phyloP scores from a whole-genome alignment of 2,888 invertebrate species.

The Choristoneura rosaceana region DNA sequence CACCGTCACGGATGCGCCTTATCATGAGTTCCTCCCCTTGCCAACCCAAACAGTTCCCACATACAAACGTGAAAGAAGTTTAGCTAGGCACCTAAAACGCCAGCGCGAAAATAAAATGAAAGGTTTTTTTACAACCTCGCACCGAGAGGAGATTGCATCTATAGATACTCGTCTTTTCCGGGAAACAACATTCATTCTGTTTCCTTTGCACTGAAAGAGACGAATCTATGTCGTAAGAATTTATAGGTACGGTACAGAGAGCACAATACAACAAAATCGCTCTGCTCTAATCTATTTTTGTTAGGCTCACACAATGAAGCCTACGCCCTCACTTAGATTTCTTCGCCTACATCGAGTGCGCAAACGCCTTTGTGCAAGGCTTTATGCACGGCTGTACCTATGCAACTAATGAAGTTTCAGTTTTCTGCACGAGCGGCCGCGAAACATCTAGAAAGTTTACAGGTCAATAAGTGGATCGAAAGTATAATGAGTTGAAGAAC shows the following conservation, averaged over 20 bases:
- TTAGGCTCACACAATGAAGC: slow-evolving; percentile 20
- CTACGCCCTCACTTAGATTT: slow-evolving; percentile 34
- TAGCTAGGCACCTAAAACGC: neutral
- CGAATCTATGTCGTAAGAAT: slow-evolving; percentile 5
- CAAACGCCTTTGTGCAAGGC: slow-evolving; percentile 25
- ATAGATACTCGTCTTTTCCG: slow-evolving; percentile 11
- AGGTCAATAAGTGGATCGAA: slow-evolving; percentile 27
- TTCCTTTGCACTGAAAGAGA: slow-evolving; percentile 15
- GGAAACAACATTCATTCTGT: slow-evolving; percentile 13
- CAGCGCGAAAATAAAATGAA: slow-evolving; percentile 3
- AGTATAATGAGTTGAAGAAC: slow-evolving; percentile 6
- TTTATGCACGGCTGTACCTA: slow-evolving; percentile 14
- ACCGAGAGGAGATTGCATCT: slow-evolving; percentile 2
- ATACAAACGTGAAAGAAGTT: neutral
- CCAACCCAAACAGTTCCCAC: neutral
- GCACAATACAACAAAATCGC: neutral
- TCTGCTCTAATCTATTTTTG: slow-evolving; percentile 29
- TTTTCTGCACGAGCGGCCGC: slow-evolving; percentile 10
- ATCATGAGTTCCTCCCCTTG: neutral
- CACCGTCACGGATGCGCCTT: slow-evolving; percentile 3
- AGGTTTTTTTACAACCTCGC: neutral
- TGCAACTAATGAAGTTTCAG: slow-evolving; percentile 20
- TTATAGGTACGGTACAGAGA: slow-evolving; percentile 8
- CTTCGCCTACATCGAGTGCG: slow-evolving; percentile 29
- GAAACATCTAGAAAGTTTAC: slow-evolving; percentile 27